Evolutionary conservation across 1,140 invertebrate species (phyloP).

Genomic region (Sitodiplosis mosellana): DNA sequence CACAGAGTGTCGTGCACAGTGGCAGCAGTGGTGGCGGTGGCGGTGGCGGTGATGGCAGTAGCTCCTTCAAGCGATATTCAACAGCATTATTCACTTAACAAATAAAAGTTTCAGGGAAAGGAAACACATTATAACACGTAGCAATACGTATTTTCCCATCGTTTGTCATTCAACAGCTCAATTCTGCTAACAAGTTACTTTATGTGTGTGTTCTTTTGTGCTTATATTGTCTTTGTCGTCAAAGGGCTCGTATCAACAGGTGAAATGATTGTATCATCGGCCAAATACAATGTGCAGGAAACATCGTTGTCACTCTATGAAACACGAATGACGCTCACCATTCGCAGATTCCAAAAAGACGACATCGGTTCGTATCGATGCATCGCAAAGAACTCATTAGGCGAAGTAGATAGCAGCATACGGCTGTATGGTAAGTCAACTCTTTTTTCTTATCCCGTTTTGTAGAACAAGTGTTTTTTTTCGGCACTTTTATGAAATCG

Average conservation of each 20-base stretch:
- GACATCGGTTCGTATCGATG: conserved; percentile 78
- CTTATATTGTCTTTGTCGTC: conserved; percentile 1
- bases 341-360: conserved; percentile 52
- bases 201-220: neutral
- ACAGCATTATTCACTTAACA: no score
- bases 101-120: no score
- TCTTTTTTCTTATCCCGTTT: conserved; percentile 5
- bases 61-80: no score
- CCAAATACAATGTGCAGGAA: conserved; percentile 63
- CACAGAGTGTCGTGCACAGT: no score
- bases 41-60: no score
- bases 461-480: neutral
- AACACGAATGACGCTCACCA: conserved; percentile 63
- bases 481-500: no score
- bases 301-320: conserved; percentile 55
- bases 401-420: conserved; percentile 75
- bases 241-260: conserved; percentile 27
- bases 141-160: no score
- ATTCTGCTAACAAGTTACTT: no score
- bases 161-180: no score
- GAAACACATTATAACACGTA: no score
- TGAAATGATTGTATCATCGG: conserved; percentile 65
- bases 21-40: no score
- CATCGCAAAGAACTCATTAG: conserved; percentile 78
- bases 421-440: conserved; percentile 63